Evolutionary conservation across 2,888 invertebrate genomes (phyloP).

Genomic region (Lydus trimaculatus): DNA sequence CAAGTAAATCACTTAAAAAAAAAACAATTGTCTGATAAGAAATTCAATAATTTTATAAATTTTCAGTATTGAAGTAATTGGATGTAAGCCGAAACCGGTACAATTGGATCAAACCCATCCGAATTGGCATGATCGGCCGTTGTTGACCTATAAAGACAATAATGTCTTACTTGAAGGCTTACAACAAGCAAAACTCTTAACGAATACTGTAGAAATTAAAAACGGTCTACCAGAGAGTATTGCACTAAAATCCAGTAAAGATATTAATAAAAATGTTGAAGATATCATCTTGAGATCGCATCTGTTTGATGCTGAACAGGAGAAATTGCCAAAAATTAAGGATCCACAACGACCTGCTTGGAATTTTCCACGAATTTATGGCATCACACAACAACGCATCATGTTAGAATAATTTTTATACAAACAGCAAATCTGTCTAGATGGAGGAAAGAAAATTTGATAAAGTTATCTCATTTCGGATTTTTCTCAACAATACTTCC

Average conservation of each 20-base stretch:
- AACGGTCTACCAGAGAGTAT: constrained; percentile 69
- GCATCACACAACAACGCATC: constrained; percentile 74
- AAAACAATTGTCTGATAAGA: neutral
- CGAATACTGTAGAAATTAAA: constrained; percentile 75
- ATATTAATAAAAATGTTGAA: constrained; percentile 68
- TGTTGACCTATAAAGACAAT: constrained; percentile 67
- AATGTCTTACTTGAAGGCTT: constrained; percentile 76
- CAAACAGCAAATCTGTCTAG: neutral
- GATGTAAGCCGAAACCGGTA: constrained; percentile 58
- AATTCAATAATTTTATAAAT: constrained; percentile 11
- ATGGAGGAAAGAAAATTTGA: neutral
- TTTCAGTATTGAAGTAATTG: constrained; percentile 58
- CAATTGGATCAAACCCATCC: constrained; percentile 69
- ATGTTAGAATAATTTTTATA: constrained; percentile 66
- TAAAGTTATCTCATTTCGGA: constrained; percentile 1
- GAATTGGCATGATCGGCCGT: constrained; percentile 69
- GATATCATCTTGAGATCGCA: constrained; percentile 71
- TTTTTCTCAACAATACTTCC: constrained; percentile 1
- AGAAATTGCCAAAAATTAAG: constrained; percentile 76
- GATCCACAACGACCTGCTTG: constrained; percentile 75
- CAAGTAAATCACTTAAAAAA: constrained; percentile 36
- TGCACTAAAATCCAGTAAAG: constrained; percentile 61
- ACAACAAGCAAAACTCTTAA: constrained; percentile 80
- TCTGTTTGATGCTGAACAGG: constrained; percentile 80
- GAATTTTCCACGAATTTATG: constrained; percentile 75